These are phyloP conservation scores for Chiroxiphia lanceolata DNA, from an alignment of 2,797 vertebrate genomes.

Conservation along the genomic window DNA sequence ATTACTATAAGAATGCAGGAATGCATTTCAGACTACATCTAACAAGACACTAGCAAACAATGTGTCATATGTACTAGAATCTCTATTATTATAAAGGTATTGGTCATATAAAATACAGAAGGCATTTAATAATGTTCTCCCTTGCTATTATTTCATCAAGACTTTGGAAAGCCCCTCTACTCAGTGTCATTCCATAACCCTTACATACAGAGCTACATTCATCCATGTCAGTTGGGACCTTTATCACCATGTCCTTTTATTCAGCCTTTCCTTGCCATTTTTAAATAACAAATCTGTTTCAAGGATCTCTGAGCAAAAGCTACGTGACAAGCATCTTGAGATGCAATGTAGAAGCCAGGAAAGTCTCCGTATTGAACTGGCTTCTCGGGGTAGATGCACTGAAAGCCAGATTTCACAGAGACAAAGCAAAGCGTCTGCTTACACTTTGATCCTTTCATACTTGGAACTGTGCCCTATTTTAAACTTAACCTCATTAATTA, in stretches of 20 bases:
- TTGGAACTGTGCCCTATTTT: not conserved
- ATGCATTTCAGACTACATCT: not conserved
- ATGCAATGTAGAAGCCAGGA: not conserved
- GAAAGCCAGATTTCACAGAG: not conserved
- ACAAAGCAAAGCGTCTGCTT: not conserved
- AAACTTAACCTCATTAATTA: not conserved
- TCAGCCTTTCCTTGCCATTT: not conserved
- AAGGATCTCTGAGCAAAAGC: not conserved
- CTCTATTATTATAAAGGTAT: not conserved
- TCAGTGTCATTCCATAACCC: not conserved
- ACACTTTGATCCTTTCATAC: not conserved
- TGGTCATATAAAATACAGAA: not conserved
- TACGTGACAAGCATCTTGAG: not conserved
- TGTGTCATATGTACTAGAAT: accelerated
- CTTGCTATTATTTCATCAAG: not conserved
- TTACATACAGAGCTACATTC: not conserved
- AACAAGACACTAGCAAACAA: not conserved
- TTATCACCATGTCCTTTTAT: not conserved
- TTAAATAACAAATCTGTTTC: not conserved
- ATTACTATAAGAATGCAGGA: not conserved
- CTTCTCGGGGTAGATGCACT: not conserved
- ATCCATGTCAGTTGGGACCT: not conserved
- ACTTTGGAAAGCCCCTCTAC: not conserved
- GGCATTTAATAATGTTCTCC: not conserved
- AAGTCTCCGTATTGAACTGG: not conserved